Base-by-base conservation (phyloP, 2,113 vertebrate species). In the Oenanthe melanoleuca region DNA sequence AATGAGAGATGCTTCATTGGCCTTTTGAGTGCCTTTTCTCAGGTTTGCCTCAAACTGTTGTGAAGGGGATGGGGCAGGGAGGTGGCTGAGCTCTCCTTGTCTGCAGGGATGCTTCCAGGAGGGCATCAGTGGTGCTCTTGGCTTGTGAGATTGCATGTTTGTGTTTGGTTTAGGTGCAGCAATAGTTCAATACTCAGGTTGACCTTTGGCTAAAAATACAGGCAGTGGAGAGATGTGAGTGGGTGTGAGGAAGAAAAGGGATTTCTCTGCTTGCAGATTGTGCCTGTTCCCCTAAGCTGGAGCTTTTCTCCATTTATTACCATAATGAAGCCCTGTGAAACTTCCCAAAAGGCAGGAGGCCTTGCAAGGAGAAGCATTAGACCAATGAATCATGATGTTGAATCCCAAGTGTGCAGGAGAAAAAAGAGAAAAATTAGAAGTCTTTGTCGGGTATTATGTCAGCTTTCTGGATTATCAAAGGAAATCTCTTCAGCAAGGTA, bases 401-500 rank as follows among this genome's bases (percentile, higher is more conserved):
- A 56, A 87, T 95, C 89, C 45, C 53, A 44, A 75, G 70, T 19
- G 49, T 47, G 53, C 37, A 0, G 3, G 28, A 75, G 52, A 16
- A 25, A 31, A 47, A 67, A 52, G 53, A 45, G 69, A 34, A 50
- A 66, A 61, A 86, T 69, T 56, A 65, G 67, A 57, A 34, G 37
- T 38, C 81, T 91, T 91, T 80, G 63, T 73, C 4, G 5, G 70
- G 56, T 79, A 80, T 85, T 78, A 71, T 69, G 37, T 75, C 60
- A 61, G 91, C 61, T 82, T 79, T 85, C 40, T 73, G 87, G 70
- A 80, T 94, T 93, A 91, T 93, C 71, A 77, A 12, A 82, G 77
- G 84, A 73, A 61, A 94, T 94, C 73, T 94, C 45, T 94, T 73
- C 78, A 88, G 87, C 45, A 42, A 80, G 67, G 56, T 50, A 50